A percentile compares a stretch with the other conserved stretches of the same genome.
Conservation (phyloP, 2,113 vertebrate genomes). For the Cinclus cinclus region DNA sequence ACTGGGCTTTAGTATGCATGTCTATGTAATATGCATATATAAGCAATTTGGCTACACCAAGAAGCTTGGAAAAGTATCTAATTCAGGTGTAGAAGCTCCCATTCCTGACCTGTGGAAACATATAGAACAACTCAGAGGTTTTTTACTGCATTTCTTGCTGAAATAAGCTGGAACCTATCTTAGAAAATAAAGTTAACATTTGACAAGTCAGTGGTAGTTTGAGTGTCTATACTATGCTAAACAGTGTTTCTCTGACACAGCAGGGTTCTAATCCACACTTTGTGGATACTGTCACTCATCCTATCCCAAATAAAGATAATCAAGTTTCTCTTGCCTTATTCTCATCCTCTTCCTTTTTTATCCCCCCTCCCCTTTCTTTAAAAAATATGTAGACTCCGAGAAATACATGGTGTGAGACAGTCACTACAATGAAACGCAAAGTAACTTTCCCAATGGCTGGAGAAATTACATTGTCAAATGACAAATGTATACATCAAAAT, state of each 20-base stretch:
- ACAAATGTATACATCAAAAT: constrained; percentile 27
- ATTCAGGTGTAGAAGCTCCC: not conserved
- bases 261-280: not conserved
- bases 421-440: not conserved
- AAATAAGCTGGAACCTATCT: not conserved
- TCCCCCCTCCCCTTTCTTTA: too few relatives aligned
- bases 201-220: not conserved
- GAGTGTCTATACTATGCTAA: not conserved
- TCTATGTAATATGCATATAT: fast-evolving
- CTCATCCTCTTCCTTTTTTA: not conserved
- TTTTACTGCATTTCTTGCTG: not conserved
- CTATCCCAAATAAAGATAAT: not conserved
- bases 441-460: not conserved
- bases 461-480: constrained; percentile 16
- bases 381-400: not conserved
- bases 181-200: not conserved
- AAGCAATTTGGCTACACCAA: not conserved
- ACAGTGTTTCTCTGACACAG: not conserved
- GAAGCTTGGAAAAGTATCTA: not conserved
- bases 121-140: fast-evolving
- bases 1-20: not conserved
- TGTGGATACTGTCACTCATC: not conserved
- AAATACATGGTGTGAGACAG: not conserved
- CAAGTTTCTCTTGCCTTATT: not conserved
- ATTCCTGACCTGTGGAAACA: not conserved